Base-by-base conservation (phyloP, 1,140 invertebrate species). In the Neelides sp. region DNA sequence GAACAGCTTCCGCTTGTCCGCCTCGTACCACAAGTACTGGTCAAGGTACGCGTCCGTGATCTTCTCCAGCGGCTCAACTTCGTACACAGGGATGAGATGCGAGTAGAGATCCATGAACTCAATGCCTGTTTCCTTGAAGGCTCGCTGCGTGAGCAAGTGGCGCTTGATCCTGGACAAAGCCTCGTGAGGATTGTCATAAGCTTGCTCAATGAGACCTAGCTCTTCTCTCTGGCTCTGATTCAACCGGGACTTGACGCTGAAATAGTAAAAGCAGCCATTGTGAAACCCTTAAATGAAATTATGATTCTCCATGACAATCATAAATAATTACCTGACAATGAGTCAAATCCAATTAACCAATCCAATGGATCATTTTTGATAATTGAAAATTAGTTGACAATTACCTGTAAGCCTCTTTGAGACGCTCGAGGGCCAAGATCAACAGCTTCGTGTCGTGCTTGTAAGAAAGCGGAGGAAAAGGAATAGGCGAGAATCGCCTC, bases 71-170 rank as follows among this genome's bases (percentile, higher is more conserved):
- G 96, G 95, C 64, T 99, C 95, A 15, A 99, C 92, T 65, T 99
- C 95, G 65, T 99, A 98, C 0, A 99, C 95, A 0, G 96, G 95
- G 48, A 99, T 93, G 40, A 99, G 67, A 68, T 98, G 94, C 57
- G 90, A 97, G 70, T 99, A 99, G 24, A 99, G 72, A 68, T 99
- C 96, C 96, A 99, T 99, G 67, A 99, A 99, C 69, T 99, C 96
- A 62, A 99, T 99, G 13, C 93, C 92, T 50, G 89, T 83, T 78
- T 98, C 94, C 73, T 97, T 96, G 65, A 98, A 99, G 26, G 92
- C 88, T 70, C 96, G 77, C 68, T 98, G 94, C 0, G 96, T 99
- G 0, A 99, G 72, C 59, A 99, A 73, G 72, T 99, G 96, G 79
- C 96, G 86, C 67, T 99, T 99, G 61, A 99, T 99, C 63, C 96